phyloP scores from a whole-genome alignment of 2,113 vertebrate genomes.

The Budorcas taxicolor region DNA sequence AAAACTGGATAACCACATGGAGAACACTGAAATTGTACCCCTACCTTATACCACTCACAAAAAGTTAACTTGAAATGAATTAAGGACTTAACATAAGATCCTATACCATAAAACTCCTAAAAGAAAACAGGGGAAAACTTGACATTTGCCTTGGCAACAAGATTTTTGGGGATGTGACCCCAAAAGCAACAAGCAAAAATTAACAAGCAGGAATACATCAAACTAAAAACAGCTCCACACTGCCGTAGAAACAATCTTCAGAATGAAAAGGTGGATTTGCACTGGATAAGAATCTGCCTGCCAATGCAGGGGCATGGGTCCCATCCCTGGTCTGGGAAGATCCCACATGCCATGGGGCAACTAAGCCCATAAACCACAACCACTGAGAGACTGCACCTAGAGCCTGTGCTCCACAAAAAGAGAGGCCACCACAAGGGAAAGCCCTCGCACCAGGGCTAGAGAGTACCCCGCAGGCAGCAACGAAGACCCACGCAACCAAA shows the following conservation, averaged over 20 bases:
- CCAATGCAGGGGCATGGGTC: neutral
- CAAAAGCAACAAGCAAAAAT: neutral
- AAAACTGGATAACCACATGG: neutral
- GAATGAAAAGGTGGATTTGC: neutral
- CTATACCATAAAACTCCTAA: neutral
- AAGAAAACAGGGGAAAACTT: neutral
- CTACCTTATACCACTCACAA: neutral
- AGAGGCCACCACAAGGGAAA: neutral
- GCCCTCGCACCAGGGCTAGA: fast-evolving
- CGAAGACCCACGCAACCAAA: neutral
- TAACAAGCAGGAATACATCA: neutral
- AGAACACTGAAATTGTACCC: neutral
- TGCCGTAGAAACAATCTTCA: neutral
- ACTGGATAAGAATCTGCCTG: neutral
- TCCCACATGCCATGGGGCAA: neutral
- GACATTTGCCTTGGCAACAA: neutral
- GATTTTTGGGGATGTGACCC: neutral
- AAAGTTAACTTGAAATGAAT: neutral
- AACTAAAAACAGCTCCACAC: neutral
- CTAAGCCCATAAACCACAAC: neutral
- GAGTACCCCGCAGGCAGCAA: fast-evolving
- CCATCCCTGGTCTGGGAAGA: neutral
- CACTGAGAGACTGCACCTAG: fast-evolving
- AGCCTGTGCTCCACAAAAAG: neutral
- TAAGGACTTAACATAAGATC: neutral